phyloP scores from a whole-genome alignment of 2,797 vertebrate genomes.

The Synaphobranchus kaupii region DNA sequence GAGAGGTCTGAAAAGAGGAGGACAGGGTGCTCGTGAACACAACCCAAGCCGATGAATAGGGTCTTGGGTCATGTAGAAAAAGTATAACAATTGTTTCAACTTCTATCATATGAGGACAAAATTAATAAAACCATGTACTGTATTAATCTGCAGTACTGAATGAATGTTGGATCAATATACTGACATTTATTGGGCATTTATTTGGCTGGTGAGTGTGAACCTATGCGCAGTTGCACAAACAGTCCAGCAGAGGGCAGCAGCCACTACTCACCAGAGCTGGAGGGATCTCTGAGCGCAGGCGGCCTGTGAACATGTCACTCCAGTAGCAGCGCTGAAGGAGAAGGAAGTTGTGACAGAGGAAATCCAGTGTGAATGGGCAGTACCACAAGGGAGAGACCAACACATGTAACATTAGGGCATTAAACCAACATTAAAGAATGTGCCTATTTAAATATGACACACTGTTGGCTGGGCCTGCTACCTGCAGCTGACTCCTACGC shows the following conservation, averaged over 20 bases:
- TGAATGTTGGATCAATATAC: background rate
- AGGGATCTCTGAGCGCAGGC: conserved; percentile 93
- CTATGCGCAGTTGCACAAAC: background rate
- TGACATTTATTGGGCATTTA: background rate
- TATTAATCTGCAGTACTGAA: background rate
- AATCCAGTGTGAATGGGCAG: background rate
- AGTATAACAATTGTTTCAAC: background rate
- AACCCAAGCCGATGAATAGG: background rate
- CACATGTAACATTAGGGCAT: background rate
- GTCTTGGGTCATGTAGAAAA: too few species aligned
- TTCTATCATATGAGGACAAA: background rate
- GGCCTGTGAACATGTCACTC: conserved; percentile 99
- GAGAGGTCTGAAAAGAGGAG: conserved; percentile 72
- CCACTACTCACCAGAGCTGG: conserved; percentile 81
- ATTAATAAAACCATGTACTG: background rate
- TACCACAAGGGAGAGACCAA: background rate
- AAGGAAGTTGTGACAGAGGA: background rate
- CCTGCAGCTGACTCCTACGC: conserved; percentile 88
- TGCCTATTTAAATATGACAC: too few species aligned
- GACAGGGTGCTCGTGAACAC: background rate
- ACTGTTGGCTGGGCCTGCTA: conserved; percentile 51
- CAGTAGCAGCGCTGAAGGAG: conserved; percentile 86
- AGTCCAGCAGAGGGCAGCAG: conserved; percentile 11
- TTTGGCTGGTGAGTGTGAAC: background rate
- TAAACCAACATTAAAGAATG: background rate